These are phyloP conservation scores for Lucilia cuprina DNA, from an alignment of 1,140 invertebrate species.

Conservation along the genomic window DNA sequence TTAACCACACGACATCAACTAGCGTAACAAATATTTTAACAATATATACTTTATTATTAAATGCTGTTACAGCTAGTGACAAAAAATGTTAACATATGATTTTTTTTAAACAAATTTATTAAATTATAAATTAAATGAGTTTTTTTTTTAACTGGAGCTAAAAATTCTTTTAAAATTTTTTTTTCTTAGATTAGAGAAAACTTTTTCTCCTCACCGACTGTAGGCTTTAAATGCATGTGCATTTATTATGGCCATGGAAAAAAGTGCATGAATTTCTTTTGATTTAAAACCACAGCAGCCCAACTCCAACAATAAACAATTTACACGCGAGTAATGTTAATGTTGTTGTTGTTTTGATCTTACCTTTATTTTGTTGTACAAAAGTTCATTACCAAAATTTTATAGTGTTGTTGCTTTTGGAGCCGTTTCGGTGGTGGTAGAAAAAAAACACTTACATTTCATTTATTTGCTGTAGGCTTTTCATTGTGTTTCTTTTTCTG, in stretches of 20 bases:
- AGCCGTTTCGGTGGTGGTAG: not conserved
- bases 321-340: conserved; percentile 1
- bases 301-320: not conserved
- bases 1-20: conserved; percentile 14
- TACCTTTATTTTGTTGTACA: not conserved
- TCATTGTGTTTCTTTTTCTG: conserved; percentile 14
- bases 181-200: not conserved
- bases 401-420: not conserved
- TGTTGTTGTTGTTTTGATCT: not conserved
- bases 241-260: not conserved
- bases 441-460: not conserved
- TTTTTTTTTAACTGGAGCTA: no score
- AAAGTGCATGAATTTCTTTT: not conserved
- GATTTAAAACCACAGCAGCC: not conserved
- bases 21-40: no score
- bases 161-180: no score
- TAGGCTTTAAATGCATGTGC: not conserved
- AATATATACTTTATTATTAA: no score
- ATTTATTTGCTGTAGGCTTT: not conserved
- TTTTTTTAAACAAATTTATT: no score
- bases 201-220: not conserved
- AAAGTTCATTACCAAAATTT: not conserved
- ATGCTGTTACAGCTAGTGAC: no score
- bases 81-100: no score
- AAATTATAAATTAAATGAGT: no score